Evolutionary conservation across 2,113 vertebrate genomes (phyloP).

Genomic region (Panthera leo): DNA sequence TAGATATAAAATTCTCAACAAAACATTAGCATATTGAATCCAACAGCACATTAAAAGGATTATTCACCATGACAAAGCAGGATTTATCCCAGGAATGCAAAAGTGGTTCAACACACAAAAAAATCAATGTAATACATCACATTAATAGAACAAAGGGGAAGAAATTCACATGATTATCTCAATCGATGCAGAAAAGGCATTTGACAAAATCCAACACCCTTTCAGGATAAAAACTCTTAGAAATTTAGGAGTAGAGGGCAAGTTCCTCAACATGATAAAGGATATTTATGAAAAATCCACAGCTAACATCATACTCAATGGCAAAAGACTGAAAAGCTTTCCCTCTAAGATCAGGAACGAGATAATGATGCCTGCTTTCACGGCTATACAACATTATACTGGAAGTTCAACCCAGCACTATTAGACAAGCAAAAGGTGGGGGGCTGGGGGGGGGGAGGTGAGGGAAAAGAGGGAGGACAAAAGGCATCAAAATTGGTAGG

Average conservation of each 20-base stretch:
- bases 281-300: neutral
- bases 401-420: neutral
- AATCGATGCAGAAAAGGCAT: conserved; percentile 8
- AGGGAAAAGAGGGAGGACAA: neutral
- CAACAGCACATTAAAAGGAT: conserved; percentile 12
- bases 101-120: conserved; percentile 3
- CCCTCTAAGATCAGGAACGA: neutral
- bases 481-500: neutral
- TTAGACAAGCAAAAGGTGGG: neutral
- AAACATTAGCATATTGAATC: conserved; percentile 35
- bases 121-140: neutral
- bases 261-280: neutral
- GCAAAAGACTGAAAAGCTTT: neutral
- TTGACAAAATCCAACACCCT: neutral
- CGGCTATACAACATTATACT: neutral
- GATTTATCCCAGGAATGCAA: conserved; percentile 48
- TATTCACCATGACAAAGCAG: conserved; percentile 36
- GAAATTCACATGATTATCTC: conserved; percentile 6
- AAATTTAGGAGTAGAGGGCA: conserved; percentile 18
- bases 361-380: neutral
- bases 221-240: neutral
- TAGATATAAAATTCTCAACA: neutral
- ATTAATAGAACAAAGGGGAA: neutral
- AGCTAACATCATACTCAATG: neutral
- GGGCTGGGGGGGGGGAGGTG: neutral